Evolutionary conservation across 2,113 vertebrate genomes (phyloP), one percentile per base, ranked within the genome.

Genomic region (Oreochromis spilurus): DNA sequence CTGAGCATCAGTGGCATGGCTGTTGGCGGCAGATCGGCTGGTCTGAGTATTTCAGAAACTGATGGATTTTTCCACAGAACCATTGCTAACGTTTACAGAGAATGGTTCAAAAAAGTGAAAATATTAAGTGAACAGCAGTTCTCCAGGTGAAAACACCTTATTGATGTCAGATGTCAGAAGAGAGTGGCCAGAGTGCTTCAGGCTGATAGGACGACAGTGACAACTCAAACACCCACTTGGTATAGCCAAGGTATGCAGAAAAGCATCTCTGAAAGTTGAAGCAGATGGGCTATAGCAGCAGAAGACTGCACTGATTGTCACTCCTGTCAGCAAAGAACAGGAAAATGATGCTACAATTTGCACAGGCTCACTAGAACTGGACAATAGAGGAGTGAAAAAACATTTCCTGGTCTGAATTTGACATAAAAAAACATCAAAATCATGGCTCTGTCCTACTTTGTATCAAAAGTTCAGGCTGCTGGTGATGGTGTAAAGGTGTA

Each of bases 221-320:
- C 31, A 34, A 26, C 67, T 72, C 38, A 45, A 26, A 72, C 4
- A 72, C 2, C 5, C 2, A 26, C 13, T 26, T 5, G 1, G 1
- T 45, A 72, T 40, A 70, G 38, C 5, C 5, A 24, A 72, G 4
- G 38, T 45, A 72, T 45, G 38, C 21, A 9, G 8, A 43, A 72
- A 16, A 72, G 65, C 38, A 26, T 45, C 38, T 17, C 21, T 72
- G 38, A 45, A 72, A 5, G 5, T 72, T 72, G 67, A 45, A 45
- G 40, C 40, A 72, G 40, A 26, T 45, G 67, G 21, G 40, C 38
- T 72, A 26, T 43, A 17, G 38, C 65, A 70, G 36, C 65, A 70
- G 36, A 70, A 70, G 36, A 58, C 0, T 1, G 3, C 57, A 31
- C 4, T 1, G 13, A 14, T 13, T 14, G 12, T 13, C 12, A 55